Evolutionary conservation across 2,888 invertebrate genomes (phyloP).

Genomic region (Rapana venosa): DNA sequence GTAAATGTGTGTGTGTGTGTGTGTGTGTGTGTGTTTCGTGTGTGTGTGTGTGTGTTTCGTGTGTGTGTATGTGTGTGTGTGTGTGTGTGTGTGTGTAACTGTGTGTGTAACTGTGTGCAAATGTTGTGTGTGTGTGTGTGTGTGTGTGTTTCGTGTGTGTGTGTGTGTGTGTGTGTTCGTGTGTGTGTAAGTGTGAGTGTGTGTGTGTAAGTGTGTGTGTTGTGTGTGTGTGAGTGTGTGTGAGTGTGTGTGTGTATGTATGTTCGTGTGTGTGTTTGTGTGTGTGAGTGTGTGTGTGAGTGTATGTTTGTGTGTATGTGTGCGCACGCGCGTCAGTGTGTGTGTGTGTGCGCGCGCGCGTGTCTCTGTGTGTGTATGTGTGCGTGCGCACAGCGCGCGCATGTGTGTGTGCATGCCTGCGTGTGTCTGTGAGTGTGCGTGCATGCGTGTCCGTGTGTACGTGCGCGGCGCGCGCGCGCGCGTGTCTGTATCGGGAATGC

Average conservation of each 20-base stretch:
- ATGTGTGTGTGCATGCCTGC: background rate
- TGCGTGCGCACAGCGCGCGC: background rate
- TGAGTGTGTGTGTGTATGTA: no score
- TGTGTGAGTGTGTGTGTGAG: background rate
- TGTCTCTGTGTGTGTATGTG: background rate
- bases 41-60: slow-evolving; percentile 1
- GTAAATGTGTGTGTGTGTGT: background rate
- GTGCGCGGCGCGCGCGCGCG: background rate
- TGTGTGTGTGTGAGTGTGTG: no score
- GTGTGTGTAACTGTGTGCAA: no score
- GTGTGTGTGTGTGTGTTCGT: slow-evolving; percentile 1
- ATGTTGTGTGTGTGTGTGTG: background rate
- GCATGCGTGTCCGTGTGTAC: background rate
- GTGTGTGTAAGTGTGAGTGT: background rate
- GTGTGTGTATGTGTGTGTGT: background rate
- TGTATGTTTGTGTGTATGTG: background rate
- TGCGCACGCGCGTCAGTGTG: background rate
- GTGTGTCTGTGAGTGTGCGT: background rate
- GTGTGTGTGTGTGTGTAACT: background rate
- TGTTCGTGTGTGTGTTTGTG: background rate
- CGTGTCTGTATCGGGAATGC: background rate
- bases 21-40: background rate
- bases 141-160: background rate
- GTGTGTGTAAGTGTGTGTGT: background rate
- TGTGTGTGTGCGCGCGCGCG: background rate